Conservation (phyloP, 1,140 invertebrate genomes). For the Meteorus sp. region DNA sequence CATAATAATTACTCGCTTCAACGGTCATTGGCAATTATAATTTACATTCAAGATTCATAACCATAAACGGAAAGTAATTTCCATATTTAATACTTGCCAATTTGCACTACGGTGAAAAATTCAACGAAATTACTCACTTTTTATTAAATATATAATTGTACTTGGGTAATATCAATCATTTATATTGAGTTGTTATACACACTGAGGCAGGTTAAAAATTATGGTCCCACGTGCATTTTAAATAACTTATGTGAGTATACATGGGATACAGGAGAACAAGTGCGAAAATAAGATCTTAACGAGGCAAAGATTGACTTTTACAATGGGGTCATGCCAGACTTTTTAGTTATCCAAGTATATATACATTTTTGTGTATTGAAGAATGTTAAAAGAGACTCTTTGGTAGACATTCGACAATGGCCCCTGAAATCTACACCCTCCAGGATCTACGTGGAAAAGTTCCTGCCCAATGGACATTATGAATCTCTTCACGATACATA, state of each 20-base stretch:
- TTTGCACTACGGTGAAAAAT: no score
- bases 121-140: neutral
- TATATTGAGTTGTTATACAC: neutral
- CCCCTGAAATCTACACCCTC: slow-evolving; percentile 41
- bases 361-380: no score
- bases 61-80: no score
- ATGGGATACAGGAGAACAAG: slow-evolving; percentile 44
- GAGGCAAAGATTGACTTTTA: slow-evolving; percentile 57
- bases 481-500: neutral
- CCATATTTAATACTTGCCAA: no score
- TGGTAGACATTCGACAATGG: slow-evolving; percentile 43
- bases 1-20: slow-evolving; percentile 29
- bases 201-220: neutral
- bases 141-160: neutral
- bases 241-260: no score
- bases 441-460: slow-evolving; percentile 22
- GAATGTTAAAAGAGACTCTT: slow-evolving; percentile 24
- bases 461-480: slow-evolving; percentile 18
- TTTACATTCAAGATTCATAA: neutral
- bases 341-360: no score
- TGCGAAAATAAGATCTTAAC: slow-evolving; percentile 59
- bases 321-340: slow-evolving; percentile 22
- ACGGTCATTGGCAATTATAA: slow-evolving; percentile 24
- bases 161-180: slow-evolving; percentile 4
- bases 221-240: slow-evolving; percentile 10